phyloP scores from a whole-genome alignment of 2,113 vertebrate species.

The Megaceryle maxima region DNA sequence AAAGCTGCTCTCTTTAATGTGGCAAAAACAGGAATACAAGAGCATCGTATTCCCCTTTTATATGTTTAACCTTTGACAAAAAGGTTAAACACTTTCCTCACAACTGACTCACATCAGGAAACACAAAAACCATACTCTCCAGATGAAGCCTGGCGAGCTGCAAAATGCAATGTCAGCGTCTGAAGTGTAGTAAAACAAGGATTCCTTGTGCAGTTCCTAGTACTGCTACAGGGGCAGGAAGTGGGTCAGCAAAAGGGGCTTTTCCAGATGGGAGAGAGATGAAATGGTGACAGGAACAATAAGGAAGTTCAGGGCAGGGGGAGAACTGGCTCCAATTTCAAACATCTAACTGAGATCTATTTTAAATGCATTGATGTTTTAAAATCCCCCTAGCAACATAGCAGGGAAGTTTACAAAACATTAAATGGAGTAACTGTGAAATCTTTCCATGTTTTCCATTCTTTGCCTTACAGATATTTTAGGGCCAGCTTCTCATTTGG shows the following conservation, averaged over 20 bases:
- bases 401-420: slow-evolving; percentile 43
- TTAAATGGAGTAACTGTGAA: not conserved
- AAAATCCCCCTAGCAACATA: slow-evolving; percentile 20
- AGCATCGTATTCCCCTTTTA: slow-evolving; percentile 53
- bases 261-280: not conserved
- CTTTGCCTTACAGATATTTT: not conserved
- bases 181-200: slow-evolving; percentile 16
- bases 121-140: slow-evolving; percentile 8
- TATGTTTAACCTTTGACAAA: slow-evolving; percentile 71
- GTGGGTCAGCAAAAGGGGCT: slow-evolving; percentile 1
- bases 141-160: slow-evolving; percentile 41
- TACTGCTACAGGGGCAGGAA: slow-evolving; percentile 13
- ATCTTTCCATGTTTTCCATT: not conserved
- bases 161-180: slow-evolving; percentile 19
- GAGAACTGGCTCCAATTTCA: slow-evolving; percentile 11
- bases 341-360: slow-evolving; percentile 1
- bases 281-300: not conserved
- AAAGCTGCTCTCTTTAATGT: slow-evolving; percentile 11
- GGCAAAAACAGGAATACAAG: slow-evolving; percentile 57
- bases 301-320: not conserved
- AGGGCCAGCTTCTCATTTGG: not conserved
- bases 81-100: slow-evolving; percentile 64
- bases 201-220: slow-evolving; percentile 28
- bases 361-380: not conserved
- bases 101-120: slow-evolving; percentile 68